Evolutionary conservation across 2,113 vertebrate species (phyloP), one percentile per base, ranked within the genome.

Genomic region (Nesospiza acunhae): DNA sequence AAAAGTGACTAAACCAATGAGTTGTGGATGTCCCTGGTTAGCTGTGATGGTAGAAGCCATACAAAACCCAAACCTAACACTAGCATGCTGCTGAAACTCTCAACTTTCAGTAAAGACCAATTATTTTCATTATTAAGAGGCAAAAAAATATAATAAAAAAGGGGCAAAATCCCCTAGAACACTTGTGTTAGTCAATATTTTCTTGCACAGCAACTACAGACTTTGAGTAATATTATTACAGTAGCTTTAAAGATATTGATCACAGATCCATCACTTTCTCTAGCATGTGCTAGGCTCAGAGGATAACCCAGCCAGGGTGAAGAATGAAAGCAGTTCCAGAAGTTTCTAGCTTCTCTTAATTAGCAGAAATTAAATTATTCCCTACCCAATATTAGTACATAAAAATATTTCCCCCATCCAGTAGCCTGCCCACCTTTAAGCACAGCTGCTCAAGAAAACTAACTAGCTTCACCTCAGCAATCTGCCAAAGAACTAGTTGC

Each of bases 91-190:
- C 33, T 77, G 44, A 64, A 95, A 59, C 26, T 59, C 19, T 62
- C 47, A 74, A 1, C 2, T 41, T 27, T 33, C 10, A 46, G 3
- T 18, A 37, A 76, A 23, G 41, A 84, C 7, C 15, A 78, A 59
- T 4, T 33, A 0, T 50, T 81, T 78, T 37, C 27, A 75, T 23
- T 26, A 68, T 22, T 58, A 17, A 68, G 13, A 15, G 6, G 2
- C 2, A 6, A 15, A 53, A 67, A 67, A 35, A 24, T 18, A 4
- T 4, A 11, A 46, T 12, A 18, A 11, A 49, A 39, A 39, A 3
- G 2, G 10, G 1, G 1, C 0, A 13, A n/a, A 52, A 6, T 0
- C 6, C 20, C 2, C 30, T 50, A 30, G n/a, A 60, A 70, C 10
- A 1, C 30, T 12, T 42, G 5, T 27, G 6, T 62, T 75, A 58